These are phyloP conservation scores for Silurus glanis DNA, from an alignment of 2,113 vertebrate species.

Conservation along the genomic window DNA sequence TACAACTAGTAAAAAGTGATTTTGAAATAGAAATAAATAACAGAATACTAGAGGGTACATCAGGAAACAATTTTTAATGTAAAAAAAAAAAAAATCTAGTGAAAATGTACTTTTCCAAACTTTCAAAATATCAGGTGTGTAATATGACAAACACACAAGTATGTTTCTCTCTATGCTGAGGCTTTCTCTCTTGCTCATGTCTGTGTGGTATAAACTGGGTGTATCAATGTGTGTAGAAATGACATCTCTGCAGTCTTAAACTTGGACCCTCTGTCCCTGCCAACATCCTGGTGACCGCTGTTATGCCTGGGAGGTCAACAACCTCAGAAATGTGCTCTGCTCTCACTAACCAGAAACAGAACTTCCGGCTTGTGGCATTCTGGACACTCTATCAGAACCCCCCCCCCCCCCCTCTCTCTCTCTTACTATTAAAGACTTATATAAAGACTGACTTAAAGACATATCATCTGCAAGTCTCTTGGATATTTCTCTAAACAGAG, in stretches of 20 bases:
- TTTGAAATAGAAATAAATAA: not conserved
- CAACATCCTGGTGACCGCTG: constrained; percentile 79
- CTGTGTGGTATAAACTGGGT: constrained; percentile 63
- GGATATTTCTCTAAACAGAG: constrained; percentile 46
- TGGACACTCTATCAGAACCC: constrained; percentile 10
- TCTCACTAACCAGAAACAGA: constrained; percentile 46
- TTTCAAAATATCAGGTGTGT: constrained; percentile 15
- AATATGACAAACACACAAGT: not conserved
- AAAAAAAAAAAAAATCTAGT: no score
- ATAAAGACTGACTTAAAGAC: no score
- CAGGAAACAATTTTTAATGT: constrained; percentile 36
- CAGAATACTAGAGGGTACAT: constrained; percentile 15
- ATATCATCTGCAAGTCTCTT: constrained; percentile 41
- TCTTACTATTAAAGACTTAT: constrained; percentile 26
- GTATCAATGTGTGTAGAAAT: constrained; percentile 69
- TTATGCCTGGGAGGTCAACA: constrained; percentile 46
- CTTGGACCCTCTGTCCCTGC: constrained; percentile 79
- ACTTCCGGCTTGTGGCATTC: constrained; percentile 38
- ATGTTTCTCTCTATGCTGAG: constrained; percentile 33
- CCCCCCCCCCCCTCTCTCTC: not conserved
- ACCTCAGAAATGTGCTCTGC: constrained; percentile 48
- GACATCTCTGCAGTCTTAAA: constrained; percentile 72
- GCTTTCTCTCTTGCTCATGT: constrained; percentile 56
- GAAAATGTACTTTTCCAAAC: not conserved
- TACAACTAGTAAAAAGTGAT: constrained; percentile 55